A percentile compares a stretch with the other conserved stretches of the same genome.
Evolutionary conservation across 2,888 invertebrate genomes (phyloP).

Genomic region (Hypomecis atomaria): DNA sequence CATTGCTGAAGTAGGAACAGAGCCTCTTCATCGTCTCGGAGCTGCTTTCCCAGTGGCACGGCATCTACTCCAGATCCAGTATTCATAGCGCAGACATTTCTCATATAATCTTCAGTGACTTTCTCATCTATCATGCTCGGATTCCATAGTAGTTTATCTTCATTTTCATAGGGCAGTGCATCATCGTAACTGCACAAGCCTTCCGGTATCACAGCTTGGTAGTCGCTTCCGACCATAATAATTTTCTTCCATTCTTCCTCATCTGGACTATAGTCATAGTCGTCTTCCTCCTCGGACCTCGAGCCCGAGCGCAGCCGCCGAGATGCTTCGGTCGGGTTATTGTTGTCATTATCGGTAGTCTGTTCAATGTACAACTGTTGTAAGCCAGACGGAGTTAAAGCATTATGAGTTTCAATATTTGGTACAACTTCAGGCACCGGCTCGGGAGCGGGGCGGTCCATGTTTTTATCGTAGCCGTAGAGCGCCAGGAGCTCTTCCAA

Average conservation of each 20-base stretch:
- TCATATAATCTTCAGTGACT: constrained; percentile 92
- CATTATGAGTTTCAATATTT: constrained; percentile 54
- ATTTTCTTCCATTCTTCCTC: constrained; percentile 97
- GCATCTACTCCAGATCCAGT: constrained; percentile 76
- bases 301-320: constrained; percentile 86
- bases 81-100: constrained; percentile 83
- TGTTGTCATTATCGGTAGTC: constrained; percentile 56
- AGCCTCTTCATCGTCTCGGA: constrained; percentile 95
- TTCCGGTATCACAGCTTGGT: constrained; percentile 97
- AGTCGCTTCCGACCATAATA: constrained; percentile 97
- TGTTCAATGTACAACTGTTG: constrained; percentile 65
- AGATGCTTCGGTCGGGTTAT: constrained; percentile 64
- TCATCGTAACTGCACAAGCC: constrained; percentile 96
- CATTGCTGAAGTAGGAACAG: constrained; percentile 95
- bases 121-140: constrained; percentile 90
- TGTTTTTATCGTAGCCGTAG: constrained; percentile 89
- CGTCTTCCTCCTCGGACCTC: constrained; percentile 92
- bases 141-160: constrained; percentile 97
- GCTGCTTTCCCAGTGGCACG: constrained; percentile 89
- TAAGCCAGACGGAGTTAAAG: constrained; percentile 65
- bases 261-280: constrained; percentile 92
- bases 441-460: constrained; percentile 72
- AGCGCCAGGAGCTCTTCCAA: constrained; percentile 95
- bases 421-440: constrained; percentile 69
- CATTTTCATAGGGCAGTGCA: constrained; percentile 97